Evolutionary conservation across 1,140 invertebrate species (phyloP).

Genomic region (Belonocnema kinseyi): DNA sequence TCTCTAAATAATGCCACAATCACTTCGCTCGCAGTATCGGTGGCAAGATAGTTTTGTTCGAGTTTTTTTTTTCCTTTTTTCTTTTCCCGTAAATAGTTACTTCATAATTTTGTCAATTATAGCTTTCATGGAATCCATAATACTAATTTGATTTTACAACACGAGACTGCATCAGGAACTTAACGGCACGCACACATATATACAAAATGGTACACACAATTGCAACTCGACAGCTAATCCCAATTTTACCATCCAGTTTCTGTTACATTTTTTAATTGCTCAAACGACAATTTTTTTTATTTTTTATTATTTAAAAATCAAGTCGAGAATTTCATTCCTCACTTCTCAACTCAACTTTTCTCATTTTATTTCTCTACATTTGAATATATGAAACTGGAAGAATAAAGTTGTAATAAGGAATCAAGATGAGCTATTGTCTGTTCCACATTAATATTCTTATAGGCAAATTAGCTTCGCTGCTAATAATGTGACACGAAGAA

Average conservation of each 20-base stretch:
- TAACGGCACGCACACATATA: conserved; percentile 63
- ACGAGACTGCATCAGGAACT: conserved; percentile 71
- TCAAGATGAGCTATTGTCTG: neutral
- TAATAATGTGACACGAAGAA: neutral
- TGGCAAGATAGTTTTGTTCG: conserved; percentile 4
- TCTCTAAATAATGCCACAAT: conserved; percentile 57
- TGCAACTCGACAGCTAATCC: conserved; percentile 31
- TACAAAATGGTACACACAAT: conserved; percentile 55
- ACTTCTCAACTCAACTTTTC: conserved; percentile 31
- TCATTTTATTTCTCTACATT: conserved; percentile 37
- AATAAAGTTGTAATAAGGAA: neutral
- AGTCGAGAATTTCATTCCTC: conserved; percentile 59
- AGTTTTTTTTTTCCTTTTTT: conserved; percentile 4
- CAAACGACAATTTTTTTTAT: conserved; percentile 56
- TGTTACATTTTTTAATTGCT: conserved; percentile 61
- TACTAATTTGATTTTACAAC: conserved; percentile 71
- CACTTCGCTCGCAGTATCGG: conserved; percentile 51
- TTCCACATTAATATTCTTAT: conserved; percentile 5
- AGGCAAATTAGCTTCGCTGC: neutral
- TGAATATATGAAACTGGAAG: conserved; percentile 1
- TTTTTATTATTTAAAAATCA: conserved; percentile 57
- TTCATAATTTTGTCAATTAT: neutral
- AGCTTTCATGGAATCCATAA: too few species aligned
- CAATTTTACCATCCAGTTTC: conserved; percentile 48
- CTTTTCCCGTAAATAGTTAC: neutral